Evolutionary conservation across 2,888 invertebrate species (phyloP).

Genomic region (Drosophila tanythrix): DNA sequence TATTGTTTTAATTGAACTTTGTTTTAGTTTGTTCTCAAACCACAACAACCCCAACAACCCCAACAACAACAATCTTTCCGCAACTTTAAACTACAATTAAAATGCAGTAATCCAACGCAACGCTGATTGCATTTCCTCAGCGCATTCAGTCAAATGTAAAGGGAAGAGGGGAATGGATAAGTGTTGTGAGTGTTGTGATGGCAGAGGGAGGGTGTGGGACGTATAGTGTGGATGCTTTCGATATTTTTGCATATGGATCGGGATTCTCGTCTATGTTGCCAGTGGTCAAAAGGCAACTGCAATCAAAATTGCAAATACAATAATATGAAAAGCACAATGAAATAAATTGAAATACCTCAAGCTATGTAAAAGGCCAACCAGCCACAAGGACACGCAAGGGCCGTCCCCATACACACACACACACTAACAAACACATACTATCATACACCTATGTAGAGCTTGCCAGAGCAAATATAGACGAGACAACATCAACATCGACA

Average conservation of each 20-base stretch:
- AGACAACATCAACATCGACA: conserved; percentile 41
- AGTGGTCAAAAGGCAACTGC: conserved; percentile 73
- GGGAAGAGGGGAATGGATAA: too few species aligned
- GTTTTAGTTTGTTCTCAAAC: conserved; percentile 13
- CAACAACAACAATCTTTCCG: not conserved
- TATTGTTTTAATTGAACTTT: conserved; percentile 58
- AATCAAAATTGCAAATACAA: conserved; percentile 80
- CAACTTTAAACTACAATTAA: conserved; percentile 48
- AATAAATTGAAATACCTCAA: conserved; percentile 81
- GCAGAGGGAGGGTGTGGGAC: not conserved
- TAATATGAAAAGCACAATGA: conserved; percentile 82
- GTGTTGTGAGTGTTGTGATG: not conserved
- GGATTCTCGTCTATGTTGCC: conserved; percentile 42
- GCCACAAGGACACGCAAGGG: conserved; percentile 45
- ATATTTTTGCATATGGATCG: conserved; percentile 66
- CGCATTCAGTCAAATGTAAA: conserved; percentile 38
- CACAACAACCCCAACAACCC: too few species aligned
- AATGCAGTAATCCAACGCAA: conserved; percentile 37
- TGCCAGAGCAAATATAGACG: conserved; percentile 42
- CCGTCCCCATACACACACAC: conserved; percentile 32
- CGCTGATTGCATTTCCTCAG: conserved; percentile 44
- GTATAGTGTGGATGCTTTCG: conserved; percentile 26
- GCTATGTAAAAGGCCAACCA: conserved; percentile 74
- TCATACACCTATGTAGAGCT: conserved; percentile 43
- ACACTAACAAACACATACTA: conserved; percentile 22